Percentiles rank a stretch among this genome's conserved stretches.
Conservation (phyloP, 2,797 vertebrate species). For the Tolypeutes matacus region DNA sequence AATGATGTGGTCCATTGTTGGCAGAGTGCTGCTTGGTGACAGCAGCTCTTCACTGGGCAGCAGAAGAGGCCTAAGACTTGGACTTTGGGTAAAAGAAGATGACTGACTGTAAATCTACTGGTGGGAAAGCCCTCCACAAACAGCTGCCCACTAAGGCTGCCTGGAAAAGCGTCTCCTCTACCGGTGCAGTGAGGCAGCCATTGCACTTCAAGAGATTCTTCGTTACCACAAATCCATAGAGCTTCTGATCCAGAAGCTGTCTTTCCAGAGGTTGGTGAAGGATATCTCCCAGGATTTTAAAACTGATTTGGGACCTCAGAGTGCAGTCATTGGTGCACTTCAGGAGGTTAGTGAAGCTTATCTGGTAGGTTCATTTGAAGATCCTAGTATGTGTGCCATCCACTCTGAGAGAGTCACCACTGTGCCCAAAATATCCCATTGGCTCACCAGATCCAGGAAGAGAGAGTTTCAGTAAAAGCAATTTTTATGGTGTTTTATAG, state of each 20-base stretch:
- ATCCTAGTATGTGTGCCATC: slow-evolving; percentile 96
- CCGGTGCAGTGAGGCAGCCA: slow-evolving; percentile 94
- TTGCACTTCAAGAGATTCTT: slow-evolving; percentile 90
- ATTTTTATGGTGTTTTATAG: too few species aligned
- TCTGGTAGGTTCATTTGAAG: slow-evolving; percentile 96
- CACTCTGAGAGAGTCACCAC: slow-evolving; percentile 98
- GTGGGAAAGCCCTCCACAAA: slow-evolving; percentile 96
- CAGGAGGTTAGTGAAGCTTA: slow-evolving; percentile 97
- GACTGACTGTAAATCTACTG: slow-evolving; percentile 97
- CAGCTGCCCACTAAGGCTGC: slow-evolving; percentile 97
- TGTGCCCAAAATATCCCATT: slow-evolving; percentile 99
- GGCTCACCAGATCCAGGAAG: slow-evolving; percentile 89
- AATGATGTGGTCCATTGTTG: too few species aligned
- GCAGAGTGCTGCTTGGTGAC: too few species aligned
- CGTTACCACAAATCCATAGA: slow-evolving; percentile 91
- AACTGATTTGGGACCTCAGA: slow-evolving; percentile 96
- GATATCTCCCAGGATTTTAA: slow-evolving; percentile 93
- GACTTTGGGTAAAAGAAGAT: slow-evolving; percentile 87
- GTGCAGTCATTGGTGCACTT: slow-evolving; percentile 93
- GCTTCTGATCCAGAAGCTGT: slow-evolving; percentile 90
- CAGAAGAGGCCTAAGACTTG: too few species aligned
- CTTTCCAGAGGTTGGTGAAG: slow-evolving; percentile 90
- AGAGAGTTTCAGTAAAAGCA: too few species aligned
- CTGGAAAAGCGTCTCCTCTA: slow-evolving; percentile 96
- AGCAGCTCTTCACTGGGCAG: too few species aligned